Evolutionary conservation across 1,140 invertebrate genomes (phyloP), one percentile per base, ranked within the genome.

Genomic region (Drosophila quadrilineata): DNA sequence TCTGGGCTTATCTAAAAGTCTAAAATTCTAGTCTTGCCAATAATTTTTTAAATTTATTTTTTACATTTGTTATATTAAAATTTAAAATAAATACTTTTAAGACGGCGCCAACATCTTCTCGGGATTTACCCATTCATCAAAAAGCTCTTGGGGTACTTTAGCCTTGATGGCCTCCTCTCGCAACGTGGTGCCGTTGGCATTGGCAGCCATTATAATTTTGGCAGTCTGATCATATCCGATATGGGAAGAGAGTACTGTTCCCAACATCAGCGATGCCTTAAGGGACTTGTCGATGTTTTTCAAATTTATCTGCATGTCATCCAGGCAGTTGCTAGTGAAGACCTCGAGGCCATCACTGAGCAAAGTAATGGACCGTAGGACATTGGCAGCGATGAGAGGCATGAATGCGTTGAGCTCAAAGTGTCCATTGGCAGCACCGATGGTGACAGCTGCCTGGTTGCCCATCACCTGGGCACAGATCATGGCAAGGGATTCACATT

Each of bases 331-430:
- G 48, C 94, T 93, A n/a, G 96, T 95, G 89, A 99, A 99, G 1
- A 95, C 94, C 12, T 93, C 91, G 69, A 92, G 92, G 31, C 94
- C 94, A 89, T 99, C 97, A 66, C 95, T 95, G 6, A 99, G 90
- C 0, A 99, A 91, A 12, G 95, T 92, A 10, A 98, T 95, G 2
- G 98, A 99, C 58, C 95, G 91, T 21, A 99, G 90, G 5, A 99
- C 95, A 91, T 99, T 99, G 0, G 96, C 92, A 0, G 98, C 96
- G 50, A 99, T 99, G 91, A 99, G 92, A 2, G 99, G 98, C 90
- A 99, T 99, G 91, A 99, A 99, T 1, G 99, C 98, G 90, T 99
- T 99, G 0, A 99, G 92, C 90, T 99, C 97, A 91, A 99, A 99
- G 90, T 99, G 98, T 0, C 99, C 99, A 82, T 97, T 98, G 59